Conservation (phyloP, 2,888 invertebrate species). For the Diadromus collaris region DNA sequence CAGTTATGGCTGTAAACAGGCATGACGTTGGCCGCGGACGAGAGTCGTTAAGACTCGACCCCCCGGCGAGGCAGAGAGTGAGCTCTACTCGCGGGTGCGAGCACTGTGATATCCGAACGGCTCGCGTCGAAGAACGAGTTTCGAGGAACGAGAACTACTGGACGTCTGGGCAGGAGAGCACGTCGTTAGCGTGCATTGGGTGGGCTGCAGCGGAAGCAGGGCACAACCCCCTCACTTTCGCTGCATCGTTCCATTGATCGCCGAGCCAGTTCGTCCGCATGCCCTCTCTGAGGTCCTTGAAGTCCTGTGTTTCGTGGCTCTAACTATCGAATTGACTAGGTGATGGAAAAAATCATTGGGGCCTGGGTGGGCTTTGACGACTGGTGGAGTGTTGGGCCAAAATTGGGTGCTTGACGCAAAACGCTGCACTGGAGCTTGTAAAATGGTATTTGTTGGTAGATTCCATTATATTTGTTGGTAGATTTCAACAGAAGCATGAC, state of each 20-base stretch:
- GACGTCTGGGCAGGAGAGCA: slow-evolving; percentile 63
- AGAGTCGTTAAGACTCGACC: slow-evolving; percentile 74
- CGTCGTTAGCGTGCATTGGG: slow-evolving; percentile 43
- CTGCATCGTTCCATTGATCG: slow-evolving; percentile 2
- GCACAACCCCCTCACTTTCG: slow-evolving; percentile 2
- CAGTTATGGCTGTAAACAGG: slow-evolving; percentile 75
- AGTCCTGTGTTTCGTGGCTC: background rate
- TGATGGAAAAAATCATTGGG: slow-evolving; percentile 1
- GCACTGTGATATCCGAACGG: slow-evolving; percentile 64
- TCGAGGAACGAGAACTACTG: slow-evolving; percentile 72
- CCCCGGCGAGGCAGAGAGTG: slow-evolving; percentile 68
- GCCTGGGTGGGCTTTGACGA: background rate
- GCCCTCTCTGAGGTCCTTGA: background rate
- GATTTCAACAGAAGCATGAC: too few species aligned
- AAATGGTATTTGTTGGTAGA: too few species aligned
- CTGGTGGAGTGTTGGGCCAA: background rate
- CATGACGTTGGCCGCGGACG: slow-evolving; percentile 71
- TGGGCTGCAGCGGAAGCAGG: slow-evolving; percentile 14
- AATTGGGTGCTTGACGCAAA: background rate
- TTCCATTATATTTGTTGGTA: too few species aligned
- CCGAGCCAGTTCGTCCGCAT: background rate
- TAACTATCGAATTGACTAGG: background rate
- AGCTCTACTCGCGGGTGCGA: slow-evolving; percentile 65
- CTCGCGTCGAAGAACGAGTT: slow-evolving; percentile 72
- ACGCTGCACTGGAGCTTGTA: background rate